Evolutionary conservation across 2,888 invertebrate species (phyloP).

Genomic region (Scaptomyza flava): DNA sequence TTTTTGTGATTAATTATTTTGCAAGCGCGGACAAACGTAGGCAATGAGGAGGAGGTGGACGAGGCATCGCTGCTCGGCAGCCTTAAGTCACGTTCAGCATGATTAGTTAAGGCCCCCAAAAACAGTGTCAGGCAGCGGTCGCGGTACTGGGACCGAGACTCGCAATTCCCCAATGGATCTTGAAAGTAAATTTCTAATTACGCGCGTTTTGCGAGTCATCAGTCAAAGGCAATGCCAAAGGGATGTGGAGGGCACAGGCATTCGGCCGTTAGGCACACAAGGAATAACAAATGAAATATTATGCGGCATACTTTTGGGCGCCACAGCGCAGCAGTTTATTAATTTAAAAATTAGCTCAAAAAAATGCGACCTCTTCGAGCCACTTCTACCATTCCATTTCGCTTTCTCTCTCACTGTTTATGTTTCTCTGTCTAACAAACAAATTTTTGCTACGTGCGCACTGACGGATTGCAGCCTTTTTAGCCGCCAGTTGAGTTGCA

Average conservation of each 20-base stretch:
- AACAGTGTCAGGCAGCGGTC: conserved; percentile 69
- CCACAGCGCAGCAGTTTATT: conserved; percentile 73
- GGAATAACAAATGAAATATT: conserved; percentile 80
- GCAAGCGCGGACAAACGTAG: conserved; percentile 55
- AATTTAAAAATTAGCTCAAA: conserved; percentile 78
- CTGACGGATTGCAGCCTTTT: conserved; percentile 80
- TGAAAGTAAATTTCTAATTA: conserved; percentile 81
- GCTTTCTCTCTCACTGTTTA: too few relatives aligned
- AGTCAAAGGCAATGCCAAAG: conserved; percentile 67
- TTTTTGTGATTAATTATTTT: conserved; percentile 81
- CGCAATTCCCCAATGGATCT: conserved; percentile 78
- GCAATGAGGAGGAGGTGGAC: not conserved
- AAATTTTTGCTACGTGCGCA: conserved; percentile 71
- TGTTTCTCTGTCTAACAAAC: conserved; percentile 34
- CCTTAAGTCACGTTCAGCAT: conserved; percentile 79
- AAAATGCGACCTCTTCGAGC: conserved; percentile 48
- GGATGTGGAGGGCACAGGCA: not conserved
- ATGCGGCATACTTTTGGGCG: conserved; percentile 76
- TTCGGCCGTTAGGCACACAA: conserved; percentile 48
- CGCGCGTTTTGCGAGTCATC: conserved; percentile 79
- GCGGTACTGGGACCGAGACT: conserved; percentile 43
- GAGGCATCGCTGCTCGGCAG: conserved; percentile 39
- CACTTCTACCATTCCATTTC: not conserved
- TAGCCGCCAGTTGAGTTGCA: conserved; percentile 70
- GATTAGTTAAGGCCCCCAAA: conserved; percentile 75